Evolutionary conservation across 2,113 vertebrate species (phyloP).

Genomic region (Megaptera novaeangliae): DNA sequence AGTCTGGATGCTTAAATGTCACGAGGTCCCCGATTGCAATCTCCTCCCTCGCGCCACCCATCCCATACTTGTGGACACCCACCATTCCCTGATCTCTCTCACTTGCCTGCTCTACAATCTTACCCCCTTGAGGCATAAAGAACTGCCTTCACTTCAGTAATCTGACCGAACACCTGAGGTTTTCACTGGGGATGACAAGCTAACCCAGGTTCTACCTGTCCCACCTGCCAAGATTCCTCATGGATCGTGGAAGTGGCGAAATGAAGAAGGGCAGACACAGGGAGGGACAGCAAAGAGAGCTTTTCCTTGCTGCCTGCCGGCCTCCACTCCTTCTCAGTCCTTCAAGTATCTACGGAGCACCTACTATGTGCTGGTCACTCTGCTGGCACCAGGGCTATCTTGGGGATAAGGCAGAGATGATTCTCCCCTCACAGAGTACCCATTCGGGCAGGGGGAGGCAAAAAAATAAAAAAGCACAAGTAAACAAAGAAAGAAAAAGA

Average conservation of each 20-base stretch:
- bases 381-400: rapidly evolving
- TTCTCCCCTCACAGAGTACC: not conserved
- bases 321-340: not conserved
- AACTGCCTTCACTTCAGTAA: not conserved
- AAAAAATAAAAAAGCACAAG: not conserved
- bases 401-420: not conserved
- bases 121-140: not conserved
- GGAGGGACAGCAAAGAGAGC: no score
- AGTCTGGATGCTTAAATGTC: not conserved
- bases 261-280: not conserved
- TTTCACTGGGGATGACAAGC: not conserved
- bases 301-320: not conserved
- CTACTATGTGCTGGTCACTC: not conserved
- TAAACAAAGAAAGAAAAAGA: not conserved
- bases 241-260: not conserved
- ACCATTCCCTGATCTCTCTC: not conserved
- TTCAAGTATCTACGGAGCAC: no score
- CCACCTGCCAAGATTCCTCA: not conserved
- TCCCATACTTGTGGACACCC: not conserved
- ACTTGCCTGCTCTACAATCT: not conserved
- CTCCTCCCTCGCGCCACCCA: not conserved
- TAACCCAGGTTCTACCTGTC: not conserved
- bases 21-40: not conserved
- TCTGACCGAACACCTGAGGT: not conserved
- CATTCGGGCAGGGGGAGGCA: not conserved